Evolutionary conservation across 2,797 vertebrate species (phyloP), one percentile per base, ranked within the genome.

Genomic region (Falco peregrinus): DNA sequence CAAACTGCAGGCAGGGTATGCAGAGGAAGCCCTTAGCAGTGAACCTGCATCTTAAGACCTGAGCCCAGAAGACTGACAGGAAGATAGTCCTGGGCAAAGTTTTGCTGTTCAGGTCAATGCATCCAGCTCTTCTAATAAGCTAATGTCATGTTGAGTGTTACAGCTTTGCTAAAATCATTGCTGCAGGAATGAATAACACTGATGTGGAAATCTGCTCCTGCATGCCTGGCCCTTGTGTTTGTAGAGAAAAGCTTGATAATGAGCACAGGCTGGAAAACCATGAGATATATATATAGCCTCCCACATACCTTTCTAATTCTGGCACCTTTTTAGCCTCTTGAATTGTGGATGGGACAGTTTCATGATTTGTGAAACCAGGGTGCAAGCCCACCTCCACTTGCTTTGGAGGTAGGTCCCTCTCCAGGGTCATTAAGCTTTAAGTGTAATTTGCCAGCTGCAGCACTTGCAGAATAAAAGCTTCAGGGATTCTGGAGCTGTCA

Each of bases 221-320:
- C 50, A 37, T 71, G 84, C 80, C 45, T 61, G 35, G 41, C 29
- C 65, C 33, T 85, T 31, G 7, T 68, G 48, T 83, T 90, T 85
- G 22, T 59, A 31, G 19, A 92, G 50, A 85, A 94, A 89, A 69
- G 53, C 45, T 37, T 67, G 75, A 87, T 80, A 85, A 85, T 47
- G 60, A 18, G 25, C 60, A 79, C 24, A 60, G 60, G 24, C 43
- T 91, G 47, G 45, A 92, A 93, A 94, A 64, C 31, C 48, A 50
- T 1, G 50, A 89, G 35, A 82, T 67, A 90, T 63, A 89, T 41
- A 80, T 41, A 80, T 51, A 84, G 81, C 60, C 41, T 89, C 41
- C 48, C 48, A 77, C 26, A 35, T 89, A 57, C 31, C 74, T 90
- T 93, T 90, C 92, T 95, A 93, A 90, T 84, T 89, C 74, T 79